phyloP scores from a whole-genome alignment of 2,113 vertebrate genomes.

The Oreochromis niloticus region DNA sequence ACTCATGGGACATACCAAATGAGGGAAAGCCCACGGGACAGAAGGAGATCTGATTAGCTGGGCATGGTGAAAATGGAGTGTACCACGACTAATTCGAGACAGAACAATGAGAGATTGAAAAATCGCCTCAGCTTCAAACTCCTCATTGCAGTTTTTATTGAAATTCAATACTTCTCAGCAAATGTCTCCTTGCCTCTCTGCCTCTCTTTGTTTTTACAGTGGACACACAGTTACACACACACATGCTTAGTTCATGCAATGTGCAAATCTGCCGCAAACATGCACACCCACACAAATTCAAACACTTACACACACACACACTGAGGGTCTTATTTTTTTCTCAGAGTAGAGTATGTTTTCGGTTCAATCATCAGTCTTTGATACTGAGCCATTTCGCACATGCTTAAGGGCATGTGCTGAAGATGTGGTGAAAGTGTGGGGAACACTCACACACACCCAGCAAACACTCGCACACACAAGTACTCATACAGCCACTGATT shows the following conservation, averaged over 20 bases:
- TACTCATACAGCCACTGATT: slow-evolving; percentile 31
- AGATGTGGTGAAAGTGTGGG: slow-evolving; percentile 30
- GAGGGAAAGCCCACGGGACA: slow-evolving; percentile 46
- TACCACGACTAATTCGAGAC: slow-evolving; percentile 63
- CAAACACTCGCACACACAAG: slow-evolving; percentile 3
- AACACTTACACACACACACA: background rate
- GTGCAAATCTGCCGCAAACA: background rate
- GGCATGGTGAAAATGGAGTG: slow-evolving; percentile 55
- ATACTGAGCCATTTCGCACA: slow-evolving; percentile 64
- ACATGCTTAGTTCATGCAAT: background rate
- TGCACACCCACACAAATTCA: background rate
- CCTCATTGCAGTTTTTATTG: slow-evolving; percentile 56
- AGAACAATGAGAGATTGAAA: slow-evolving; percentile 55
- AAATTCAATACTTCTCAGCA: slow-evolving; percentile 68
- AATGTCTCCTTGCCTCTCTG: slow-evolving; percentile 22
- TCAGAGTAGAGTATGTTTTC: slow-evolving; percentile 46
- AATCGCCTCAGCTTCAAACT: slow-evolving; percentile 35
- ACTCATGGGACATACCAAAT: slow-evolving; percentile 64
- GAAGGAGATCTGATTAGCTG: slow-evolving; percentile 60
- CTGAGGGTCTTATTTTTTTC: slow-evolving; percentile 15
- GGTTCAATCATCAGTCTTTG: slow-evolving; percentile 60
- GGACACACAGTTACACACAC: slow-evolving; percentile 14
- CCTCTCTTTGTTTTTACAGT: slow-evolving; percentile 31
- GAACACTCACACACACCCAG: slow-evolving; percentile 8
- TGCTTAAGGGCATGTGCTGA: slow-evolving; percentile 53